These are phyloP conservation scores for Loxodonta africana DNA, from an alignment of 2,113 vertebrate genomes.

Conservation along the genomic window DNA sequence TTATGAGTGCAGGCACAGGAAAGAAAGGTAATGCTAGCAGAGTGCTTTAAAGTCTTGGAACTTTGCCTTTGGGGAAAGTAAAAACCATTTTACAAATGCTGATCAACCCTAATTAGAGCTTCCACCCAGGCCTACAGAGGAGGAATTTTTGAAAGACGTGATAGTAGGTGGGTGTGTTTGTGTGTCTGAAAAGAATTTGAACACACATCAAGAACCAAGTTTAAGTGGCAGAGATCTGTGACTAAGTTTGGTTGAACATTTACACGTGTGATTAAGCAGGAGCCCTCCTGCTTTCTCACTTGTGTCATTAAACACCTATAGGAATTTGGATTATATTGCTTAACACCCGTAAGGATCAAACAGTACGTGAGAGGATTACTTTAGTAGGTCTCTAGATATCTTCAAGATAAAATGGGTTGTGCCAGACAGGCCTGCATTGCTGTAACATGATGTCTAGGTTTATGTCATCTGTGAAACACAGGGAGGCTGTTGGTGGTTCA, in stretches of 20 bases:
- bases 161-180: conserved; percentile 61
- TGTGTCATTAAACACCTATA: not conserved
- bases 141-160: conserved; percentile 60
- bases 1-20: not conserved
- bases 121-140: conserved; percentile 49
- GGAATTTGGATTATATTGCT: not conserved
- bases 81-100: conserved; percentile 32
- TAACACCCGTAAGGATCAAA: not conserved
- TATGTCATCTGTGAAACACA: not conserved
- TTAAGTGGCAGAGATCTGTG: not conserved
- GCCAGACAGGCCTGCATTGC: not conserved
- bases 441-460: not conserved
- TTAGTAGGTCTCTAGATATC: not conserved
- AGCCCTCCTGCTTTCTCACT: not conserved
- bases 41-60: not conserved
- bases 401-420: not conserved
- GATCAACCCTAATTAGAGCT: conserved; percentile 54
- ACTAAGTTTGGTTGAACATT: not conserved
- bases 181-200: conserved; percentile 65
- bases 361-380: not conserved
- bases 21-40: not conserved
- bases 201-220: conserved; percentile 17
- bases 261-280: not conserved
- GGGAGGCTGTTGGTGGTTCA: not conserved
- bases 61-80: conserved; percentile 36